These are phyloP conservation scores for Hyposmocoma kahamanoa DNA, from an alignment of 1,140 invertebrate genomes.

Conservation along the genomic window DNA sequence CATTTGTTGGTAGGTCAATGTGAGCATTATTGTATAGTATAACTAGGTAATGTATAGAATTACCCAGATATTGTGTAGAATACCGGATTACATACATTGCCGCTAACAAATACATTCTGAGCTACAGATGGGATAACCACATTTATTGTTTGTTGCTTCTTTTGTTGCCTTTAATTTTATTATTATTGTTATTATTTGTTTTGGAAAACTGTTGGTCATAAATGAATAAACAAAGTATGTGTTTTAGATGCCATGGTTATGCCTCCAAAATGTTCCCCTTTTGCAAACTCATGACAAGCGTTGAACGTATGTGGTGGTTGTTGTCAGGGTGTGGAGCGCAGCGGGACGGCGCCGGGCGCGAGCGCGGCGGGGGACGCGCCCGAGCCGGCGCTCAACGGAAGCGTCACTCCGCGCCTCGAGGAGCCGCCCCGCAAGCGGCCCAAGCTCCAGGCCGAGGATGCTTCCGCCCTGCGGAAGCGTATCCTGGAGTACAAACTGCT, in stretches of 20 bases:
- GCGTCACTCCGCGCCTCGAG: slow-evolving; percentile 20
- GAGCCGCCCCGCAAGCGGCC: slow-evolving; percentile 51
- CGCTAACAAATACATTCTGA: too few relatives aligned
- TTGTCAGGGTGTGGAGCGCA: slow-evolving; percentile 48
- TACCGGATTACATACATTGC: too few relatives aligned
- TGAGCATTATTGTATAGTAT: too few relatives aligned
- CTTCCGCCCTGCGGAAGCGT: slow-evolving; percentile 36
- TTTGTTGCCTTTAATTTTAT: neutral
- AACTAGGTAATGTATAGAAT: too few relatives aligned
- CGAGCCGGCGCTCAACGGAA: slow-evolving; percentile 30
- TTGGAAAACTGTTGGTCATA: neutral
- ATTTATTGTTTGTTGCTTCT: neutral
- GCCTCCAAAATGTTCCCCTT: neutral
- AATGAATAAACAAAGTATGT: neutral
- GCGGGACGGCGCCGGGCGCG: slow-evolving; percentile 11
- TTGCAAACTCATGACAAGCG: neutral
- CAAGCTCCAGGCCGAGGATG: slow-evolving; percentile 34
- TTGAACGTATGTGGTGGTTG: neutral
- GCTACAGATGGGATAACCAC: too few relatives aligned
- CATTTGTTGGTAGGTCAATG: too few relatives aligned
- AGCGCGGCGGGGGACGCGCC: slow-evolving; percentile 19
- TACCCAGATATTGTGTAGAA: too few relatives aligned
- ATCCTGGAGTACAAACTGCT: slow-evolving; percentile 50
- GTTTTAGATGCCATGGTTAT: neutral
- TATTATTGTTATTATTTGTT: neutral